These are phyloP conservation scores for Philotrypesis tridentata DNA, from an alignment of 1,140 invertebrate species.

Conservation along the genomic window DNA sequence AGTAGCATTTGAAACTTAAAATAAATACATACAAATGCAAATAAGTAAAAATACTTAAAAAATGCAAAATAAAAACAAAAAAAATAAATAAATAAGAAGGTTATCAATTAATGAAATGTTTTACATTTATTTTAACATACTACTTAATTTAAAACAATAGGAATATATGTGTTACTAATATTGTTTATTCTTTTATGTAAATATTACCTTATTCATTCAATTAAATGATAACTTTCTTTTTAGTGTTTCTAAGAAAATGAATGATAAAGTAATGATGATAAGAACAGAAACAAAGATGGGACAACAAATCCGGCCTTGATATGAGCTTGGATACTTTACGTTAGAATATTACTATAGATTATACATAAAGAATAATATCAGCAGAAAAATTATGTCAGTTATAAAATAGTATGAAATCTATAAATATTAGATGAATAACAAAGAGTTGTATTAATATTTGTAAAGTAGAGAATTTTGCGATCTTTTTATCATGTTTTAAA, in stretches of 20 bases:
- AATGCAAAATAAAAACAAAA: not conserved
- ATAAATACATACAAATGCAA: not conserved
- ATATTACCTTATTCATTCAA: not conserved
- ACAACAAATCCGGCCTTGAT: not conserved
- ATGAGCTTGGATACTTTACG: not conserved
- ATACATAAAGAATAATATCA: too few species aligned
- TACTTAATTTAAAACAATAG: too few species aligned
- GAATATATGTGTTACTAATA: too few species aligned
- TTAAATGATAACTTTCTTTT: not conserved
- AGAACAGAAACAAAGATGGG: not conserved
- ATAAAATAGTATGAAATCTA: not conserved
- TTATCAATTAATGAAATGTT: not conserved
- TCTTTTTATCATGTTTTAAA: not conserved
- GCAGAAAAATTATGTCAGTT: not conserved
- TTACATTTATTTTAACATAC: not conserved
- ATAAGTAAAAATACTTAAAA: not conserved
- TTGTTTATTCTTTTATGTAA: too few species aligned
- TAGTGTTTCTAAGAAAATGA: not conserved
- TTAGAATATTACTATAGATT: too few species aligned
- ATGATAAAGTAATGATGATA: not conserved
- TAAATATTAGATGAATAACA: not conserved
- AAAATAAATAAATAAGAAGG: not conserved
- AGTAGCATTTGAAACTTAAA: not conserved
- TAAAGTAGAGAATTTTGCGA: not conserved
- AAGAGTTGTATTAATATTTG: too few species aligned